These are phyloP conservation scores for Brachionus calyciflorus DNA, from an alignment of 1,140 invertebrate species.

Conservation along the genomic window DNA sequence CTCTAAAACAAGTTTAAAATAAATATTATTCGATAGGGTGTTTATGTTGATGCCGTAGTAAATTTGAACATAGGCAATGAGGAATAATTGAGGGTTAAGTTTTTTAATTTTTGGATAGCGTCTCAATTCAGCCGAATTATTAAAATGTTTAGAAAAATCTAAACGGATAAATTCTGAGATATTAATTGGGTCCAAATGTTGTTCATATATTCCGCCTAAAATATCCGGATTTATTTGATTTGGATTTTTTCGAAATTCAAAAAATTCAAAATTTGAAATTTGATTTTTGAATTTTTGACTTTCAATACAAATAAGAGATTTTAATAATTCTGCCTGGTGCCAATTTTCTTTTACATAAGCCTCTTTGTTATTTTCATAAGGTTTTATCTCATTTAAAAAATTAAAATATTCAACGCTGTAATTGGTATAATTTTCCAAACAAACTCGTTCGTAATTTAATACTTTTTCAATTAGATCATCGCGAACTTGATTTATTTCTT, in stretches of 20 bases:
- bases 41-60: neutral
- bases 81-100: neutral
- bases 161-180: neutral
- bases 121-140: neutral
- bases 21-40: neutral
- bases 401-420: constrained; percentile 9
- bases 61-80: neutral
- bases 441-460: neutral
- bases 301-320: neutral
- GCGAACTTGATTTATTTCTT: constrained; percentile 2
- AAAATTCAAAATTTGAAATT: constrained; percentile 34
- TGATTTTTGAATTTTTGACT: constrained; percentile 13
- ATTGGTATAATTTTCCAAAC: constrained; percentile 16
- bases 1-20: neutral
- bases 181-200: neutral
- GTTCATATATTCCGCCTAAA: neutral
- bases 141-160: neutral
- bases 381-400: neutral
- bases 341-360: neutral
- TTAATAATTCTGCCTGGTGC: neutral
- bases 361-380: constrained; percentile 6
- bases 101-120: constrained; percentile 9
- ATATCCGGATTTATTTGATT: neutral
- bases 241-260: constrained; percentile 2
- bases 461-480: constrained; percentile 26